Base-by-base conservation (phyloP, 2,888 invertebrate species). In the Heterodera filipjevi region DNA sequence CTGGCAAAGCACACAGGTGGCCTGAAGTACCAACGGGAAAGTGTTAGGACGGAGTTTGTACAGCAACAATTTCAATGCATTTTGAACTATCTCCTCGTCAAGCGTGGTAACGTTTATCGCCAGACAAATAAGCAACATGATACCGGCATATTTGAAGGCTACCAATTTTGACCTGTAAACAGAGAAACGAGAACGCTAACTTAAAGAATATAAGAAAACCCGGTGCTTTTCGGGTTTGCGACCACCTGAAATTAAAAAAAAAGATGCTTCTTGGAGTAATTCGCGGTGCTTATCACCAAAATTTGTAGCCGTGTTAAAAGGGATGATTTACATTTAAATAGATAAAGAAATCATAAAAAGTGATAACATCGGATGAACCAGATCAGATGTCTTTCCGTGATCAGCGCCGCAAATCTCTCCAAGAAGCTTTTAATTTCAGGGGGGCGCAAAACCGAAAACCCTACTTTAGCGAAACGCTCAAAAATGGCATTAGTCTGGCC, bases 81-180 rank as follows among this genome's bases (percentile, higher is more conserved):
- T 68, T 64, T 71, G 46, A 49, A 32, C 39, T 10, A 33, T 59
- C 46, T 75, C 75, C 6, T 75, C 64, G 22, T 59, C 39, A 22
- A 88, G 80, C 33, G 85, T 8, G 5, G 59, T 84, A 1, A 85
- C 84, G 22, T 81, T 81, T 35, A 85, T 64, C 32, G 81, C 81
- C 39, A 88, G 77, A 70, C 86, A 85, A 59, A 85, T 85, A 14
- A 86, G 75, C 32, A 87, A 81, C 78, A 88, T 84, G 27, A 95
- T 90, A 0, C 94, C 95, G 84, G 92, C 92, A 0, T 93, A 87
- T n/a, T 95, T 87, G 0, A 93, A 92, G 0, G 94, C 93, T 39
- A 95, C 87, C 39, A 95, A 90, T 46, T 74, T 82, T 16, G 83
- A 82, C 19, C 80, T 80, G 5, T 14, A 12, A 27, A 16, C 66